A percentile compares a stretch with the other conserved stretches of the same genome.
Evolutionary conservation across 2,113 vertebrate genomes (phyloP).

Genomic region (Neomonachus schauinslandi): DNA sequence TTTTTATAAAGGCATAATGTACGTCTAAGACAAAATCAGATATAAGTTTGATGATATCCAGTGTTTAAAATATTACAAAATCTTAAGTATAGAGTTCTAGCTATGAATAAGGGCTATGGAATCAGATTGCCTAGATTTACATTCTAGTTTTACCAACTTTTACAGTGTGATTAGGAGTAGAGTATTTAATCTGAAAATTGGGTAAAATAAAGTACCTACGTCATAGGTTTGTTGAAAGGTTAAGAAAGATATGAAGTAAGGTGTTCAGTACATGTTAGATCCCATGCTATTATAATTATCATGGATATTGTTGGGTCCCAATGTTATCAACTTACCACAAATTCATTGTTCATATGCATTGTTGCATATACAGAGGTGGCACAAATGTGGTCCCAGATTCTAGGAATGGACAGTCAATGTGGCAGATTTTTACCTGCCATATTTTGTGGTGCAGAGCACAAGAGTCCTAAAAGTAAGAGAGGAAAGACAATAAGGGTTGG

Average conservation of each 20-base stretch:
- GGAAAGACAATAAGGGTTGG: not conserved
- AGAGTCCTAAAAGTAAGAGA: not conserved
- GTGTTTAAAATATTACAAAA: not conserved
- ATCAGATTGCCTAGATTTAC: not conserved
- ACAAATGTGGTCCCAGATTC: not conserved
- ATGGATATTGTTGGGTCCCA: not conserved
- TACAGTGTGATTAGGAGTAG: not conserved
- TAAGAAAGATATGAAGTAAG: not conserved
- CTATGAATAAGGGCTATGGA: not conserved
- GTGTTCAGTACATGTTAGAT: not conserved
- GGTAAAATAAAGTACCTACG: not conserved
- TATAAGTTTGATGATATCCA: not conserved
- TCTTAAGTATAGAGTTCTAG: not conserved
- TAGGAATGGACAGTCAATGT: not conserved
- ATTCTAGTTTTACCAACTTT: not conserved
- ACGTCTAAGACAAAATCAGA: not conserved
- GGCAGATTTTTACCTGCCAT: not conserved
- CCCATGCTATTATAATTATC: not conserved
- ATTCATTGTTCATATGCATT: not conserved
- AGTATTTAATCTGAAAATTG: not conserved
- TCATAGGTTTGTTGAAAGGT: not conserved
- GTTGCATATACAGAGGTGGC: not conserved
- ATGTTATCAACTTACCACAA: not conserved
- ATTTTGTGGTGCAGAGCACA: not conserved
- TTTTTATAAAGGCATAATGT: not conserved